Evolutionary conservation across 2,888 invertebrate species (phyloP).

Genomic region (Sesia apiformis): DNA sequence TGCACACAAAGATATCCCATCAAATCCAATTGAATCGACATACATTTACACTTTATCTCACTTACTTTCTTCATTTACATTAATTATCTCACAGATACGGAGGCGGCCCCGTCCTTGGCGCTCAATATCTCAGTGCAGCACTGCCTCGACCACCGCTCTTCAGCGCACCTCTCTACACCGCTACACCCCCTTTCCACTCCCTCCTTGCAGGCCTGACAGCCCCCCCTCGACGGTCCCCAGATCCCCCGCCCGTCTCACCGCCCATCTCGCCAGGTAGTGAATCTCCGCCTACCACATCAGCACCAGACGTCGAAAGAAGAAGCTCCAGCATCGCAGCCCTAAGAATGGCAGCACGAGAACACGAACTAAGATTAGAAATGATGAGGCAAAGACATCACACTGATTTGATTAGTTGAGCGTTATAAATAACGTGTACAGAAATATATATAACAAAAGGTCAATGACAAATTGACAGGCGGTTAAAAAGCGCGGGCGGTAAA

Average conservation of each 20-base stretch:
- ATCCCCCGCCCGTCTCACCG: slow-evolving; percentile 69
- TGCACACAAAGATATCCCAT: background rate
- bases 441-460: no score
- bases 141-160: slow-evolving; percentile 66
- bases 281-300: slow-evolving; percentile 64
- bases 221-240: slow-evolving; percentile 64
- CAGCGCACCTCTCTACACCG: slow-evolving; percentile 81
- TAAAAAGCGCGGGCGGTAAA: no score
- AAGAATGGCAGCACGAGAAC: slow-evolving; percentile 90
- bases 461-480: no score
- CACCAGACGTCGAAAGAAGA: slow-evolving; percentile 85
- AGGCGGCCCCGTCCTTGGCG: slow-evolving; percentile 48
- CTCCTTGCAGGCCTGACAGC: slow-evolving; percentile 57
- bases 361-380: slow-evolving; percentile 89
- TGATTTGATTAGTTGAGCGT: slow-evolving; percentile 85
- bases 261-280: slow-evolving; percentile 68
- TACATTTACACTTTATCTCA: background rate
- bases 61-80: background rate
- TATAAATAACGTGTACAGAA: background rate
- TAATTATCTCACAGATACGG: slow-evolving; percentile 37
- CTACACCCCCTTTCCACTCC: slow-evolving; percentile 55
- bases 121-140: slow-evolving; percentile 69
- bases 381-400: slow-evolving; percentile 83
- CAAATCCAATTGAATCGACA: background rate
- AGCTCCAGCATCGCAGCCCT: slow-evolving; percentile 92